phyloP scores from a whole-genome alignment of 2,888 invertebrate genomes.

The Rhorus exstirpatorius region DNA sequence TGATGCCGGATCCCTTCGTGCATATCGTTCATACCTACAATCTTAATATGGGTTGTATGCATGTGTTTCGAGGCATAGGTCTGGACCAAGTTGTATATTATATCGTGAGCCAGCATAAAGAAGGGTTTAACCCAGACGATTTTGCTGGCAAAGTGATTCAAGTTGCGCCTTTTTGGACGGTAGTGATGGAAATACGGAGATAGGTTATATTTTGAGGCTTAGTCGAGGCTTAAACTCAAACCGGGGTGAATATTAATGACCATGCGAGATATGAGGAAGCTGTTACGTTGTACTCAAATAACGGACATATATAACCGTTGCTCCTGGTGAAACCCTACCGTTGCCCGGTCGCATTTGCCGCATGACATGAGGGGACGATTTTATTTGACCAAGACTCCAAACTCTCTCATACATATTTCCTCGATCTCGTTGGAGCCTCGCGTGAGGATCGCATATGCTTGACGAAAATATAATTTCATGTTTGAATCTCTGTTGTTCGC shows the following conservation, averaged over 20 bases:
- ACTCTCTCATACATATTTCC: no score
- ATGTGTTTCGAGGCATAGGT: not conserved
- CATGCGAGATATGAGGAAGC: conserved; percentile 5
- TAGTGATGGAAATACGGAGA: not conserved
- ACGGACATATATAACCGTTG: conserved; percentile 9
- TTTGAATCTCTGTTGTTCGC: no score
- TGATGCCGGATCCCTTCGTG: not conserved
- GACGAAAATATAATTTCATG: no score
- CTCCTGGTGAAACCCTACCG: not conserved
- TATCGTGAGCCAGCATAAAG: not conserved
- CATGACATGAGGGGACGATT: no score
- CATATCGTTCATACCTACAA: not conserved
- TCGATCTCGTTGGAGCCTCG: no score
- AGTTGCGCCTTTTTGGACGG: not conserved
- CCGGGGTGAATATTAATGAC: conserved; percentile 22
- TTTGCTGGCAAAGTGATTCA: not conserved
- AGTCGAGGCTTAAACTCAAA: conserved; percentile 1
- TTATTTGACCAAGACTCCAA: no score
- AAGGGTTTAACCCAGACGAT: not conserved
- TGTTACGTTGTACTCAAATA: not conserved
- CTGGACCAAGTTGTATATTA: no score
- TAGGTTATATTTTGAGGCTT: not conserved
- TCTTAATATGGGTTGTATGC: not conserved
- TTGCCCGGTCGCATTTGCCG: no score
- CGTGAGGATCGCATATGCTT: no score